Base-by-base conservation (phyloP, 2,113 vertebrate species). In the Hippocampus abdominalis region DNA sequence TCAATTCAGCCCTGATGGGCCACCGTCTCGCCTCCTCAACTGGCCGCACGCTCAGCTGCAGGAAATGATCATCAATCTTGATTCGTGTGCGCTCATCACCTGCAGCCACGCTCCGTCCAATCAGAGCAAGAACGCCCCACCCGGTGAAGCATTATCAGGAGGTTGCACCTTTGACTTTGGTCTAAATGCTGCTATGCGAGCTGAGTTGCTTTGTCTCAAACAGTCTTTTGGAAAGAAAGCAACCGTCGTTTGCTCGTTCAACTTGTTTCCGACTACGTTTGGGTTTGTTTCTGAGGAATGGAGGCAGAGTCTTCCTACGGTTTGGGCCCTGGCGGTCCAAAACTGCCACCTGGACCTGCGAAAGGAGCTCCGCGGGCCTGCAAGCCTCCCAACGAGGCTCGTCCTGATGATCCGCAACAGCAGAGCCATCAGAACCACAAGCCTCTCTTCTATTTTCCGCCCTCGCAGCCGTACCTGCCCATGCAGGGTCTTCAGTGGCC, bases 401-500 rank as follows among this genome's bases (percentile, higher is more conserved):
- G 75, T 7, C 69, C 75, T 15, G 87, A 91, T 8, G 29, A 88
- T 9, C 89, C 81, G 15, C 78, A 82, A 20, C 75, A 79, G 36
- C 75, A 56, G 11, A 80, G 87, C 53, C 85, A 78, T 29, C 76
- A 57, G 9, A 79, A 86, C 57, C 85, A 79, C 71, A 88, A 88
- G 48, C 91, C 91, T 1, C 91, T 91, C 71, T 93, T 92, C 82
- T 93, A 90, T 36, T 39, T 92, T 0, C 92, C 90, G 70, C 87
- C 90, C 0, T 66, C 85, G 11, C 92, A 92, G 84, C 85, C 86
- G 0, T 91, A 84, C 65, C 1, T 90, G 29, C 90, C 92, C 8
- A 72, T 91, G 79, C 92, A 93, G 79, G 83, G 83, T 68, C 66
- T 91, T 75, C 92, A 92, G 79, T 93, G 91, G 91, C 87, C 89